Percentiles rank a stretch among this genome's conserved stretches.
Conservation (phyloP, 2,797 vertebrate species). For the Taenioides sp. region DNA sequence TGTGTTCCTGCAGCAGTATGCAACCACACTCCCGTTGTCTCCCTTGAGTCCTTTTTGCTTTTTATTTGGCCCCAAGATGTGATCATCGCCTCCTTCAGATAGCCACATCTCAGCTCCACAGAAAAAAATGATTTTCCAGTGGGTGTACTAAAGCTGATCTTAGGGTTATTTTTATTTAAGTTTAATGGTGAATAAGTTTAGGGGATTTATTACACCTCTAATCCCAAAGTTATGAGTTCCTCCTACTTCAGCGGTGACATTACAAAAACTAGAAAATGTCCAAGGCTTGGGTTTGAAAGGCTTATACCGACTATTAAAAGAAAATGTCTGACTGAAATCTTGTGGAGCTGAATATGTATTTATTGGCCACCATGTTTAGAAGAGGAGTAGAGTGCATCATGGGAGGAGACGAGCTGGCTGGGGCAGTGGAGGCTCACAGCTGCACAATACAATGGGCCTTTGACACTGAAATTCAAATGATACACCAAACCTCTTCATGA, state of each 20-base stretch:
- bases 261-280: slow-evolving; percentile 9
- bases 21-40: not conserved
- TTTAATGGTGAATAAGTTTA: slow-evolving; percentile 4
- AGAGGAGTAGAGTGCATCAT: slow-evolving; percentile 40
- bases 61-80: slow-evolving; percentile 6
- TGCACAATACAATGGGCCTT: slow-evolving; percentile 69
- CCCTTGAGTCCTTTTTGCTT: not conserved
- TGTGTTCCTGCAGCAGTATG: not conserved
- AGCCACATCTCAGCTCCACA: not conserved
- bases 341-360: not conserved
- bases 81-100: slow-evolving; percentile 6
- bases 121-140: not conserved
- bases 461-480: slow-evolving; percentile 50
- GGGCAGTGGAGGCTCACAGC: slow-evolving; percentile 48
- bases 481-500: slow-evolving; percentile 24
- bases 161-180: not conserved
- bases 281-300: slow-evolving; percentile 19
- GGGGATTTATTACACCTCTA: slow-evolving; percentile 14
- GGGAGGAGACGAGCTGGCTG: slow-evolving; percentile 18
- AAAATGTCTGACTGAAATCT: slow-evolving; percentile 23
- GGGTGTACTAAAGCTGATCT: not conserved
- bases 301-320: slow-evolving; percentile 26
- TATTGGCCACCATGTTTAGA: not conserved
- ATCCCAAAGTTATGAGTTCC: slow-evolving; percentile 9
- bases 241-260: not conserved